These are phyloP conservation scores for Oryzias curvinotus DNA, from an alignment of 2,113 vertebrate genomes.

Conservation along the genomic window DNA sequence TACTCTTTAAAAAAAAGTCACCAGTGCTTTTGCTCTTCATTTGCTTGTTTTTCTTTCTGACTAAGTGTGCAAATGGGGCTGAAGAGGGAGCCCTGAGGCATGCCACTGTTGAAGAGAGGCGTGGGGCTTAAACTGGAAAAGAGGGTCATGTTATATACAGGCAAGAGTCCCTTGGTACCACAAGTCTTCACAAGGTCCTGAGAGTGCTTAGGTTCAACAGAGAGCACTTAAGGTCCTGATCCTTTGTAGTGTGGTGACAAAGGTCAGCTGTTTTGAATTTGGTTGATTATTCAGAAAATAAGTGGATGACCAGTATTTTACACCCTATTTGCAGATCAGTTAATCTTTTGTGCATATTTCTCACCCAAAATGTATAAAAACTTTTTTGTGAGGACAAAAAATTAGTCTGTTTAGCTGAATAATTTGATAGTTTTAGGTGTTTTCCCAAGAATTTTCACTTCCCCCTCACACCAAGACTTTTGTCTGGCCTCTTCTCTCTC, in stretches of 20 bases:
- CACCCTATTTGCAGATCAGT: slow-evolving; percentile 12
- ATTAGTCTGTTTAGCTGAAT: slow-evolving; percentile 12
- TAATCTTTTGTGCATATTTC: neutral
- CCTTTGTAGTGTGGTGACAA: slow-evolving; percentile 52
- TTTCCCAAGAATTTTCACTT: slow-evolving; percentile 49
- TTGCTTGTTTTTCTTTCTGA: slow-evolving; percentile 34
- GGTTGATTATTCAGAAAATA: slow-evolving; percentile 38
- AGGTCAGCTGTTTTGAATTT: slow-evolving; percentile 58
- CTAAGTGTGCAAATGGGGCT: slow-evolving; percentile 10
- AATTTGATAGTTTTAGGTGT: slow-evolving; percentile 32
- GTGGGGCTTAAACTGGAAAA: slow-evolving; percentile 37
- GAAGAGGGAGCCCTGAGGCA: slow-evolving; percentile 9
- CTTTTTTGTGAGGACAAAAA: slow-evolving; percentile 1
- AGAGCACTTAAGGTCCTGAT: slow-evolving; percentile 45
- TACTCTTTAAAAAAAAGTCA: slow-evolving; percentile 26
- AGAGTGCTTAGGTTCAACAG: slow-evolving; percentile 43
- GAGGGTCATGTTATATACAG: slow-evolving; percentile 32
- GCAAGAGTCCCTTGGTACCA: slow-evolving; percentile 51
- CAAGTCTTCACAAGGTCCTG: slow-evolving; percentile 33
- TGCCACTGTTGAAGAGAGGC: slow-evolving; percentile 16
- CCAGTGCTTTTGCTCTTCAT: slow-evolving; percentile 30
- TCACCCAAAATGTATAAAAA: neutral
- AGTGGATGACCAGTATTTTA: slow-evolving; percentile 20
- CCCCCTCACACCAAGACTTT: slow-evolving; percentile 35
- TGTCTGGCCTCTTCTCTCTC: slow-evolving; percentile 46